Evolutionary conservation across 1,140 invertebrate genomes (phyloP), one percentile per base, ranked within the genome.

Genomic region (Eupristina koningsbergeri): DNA sequence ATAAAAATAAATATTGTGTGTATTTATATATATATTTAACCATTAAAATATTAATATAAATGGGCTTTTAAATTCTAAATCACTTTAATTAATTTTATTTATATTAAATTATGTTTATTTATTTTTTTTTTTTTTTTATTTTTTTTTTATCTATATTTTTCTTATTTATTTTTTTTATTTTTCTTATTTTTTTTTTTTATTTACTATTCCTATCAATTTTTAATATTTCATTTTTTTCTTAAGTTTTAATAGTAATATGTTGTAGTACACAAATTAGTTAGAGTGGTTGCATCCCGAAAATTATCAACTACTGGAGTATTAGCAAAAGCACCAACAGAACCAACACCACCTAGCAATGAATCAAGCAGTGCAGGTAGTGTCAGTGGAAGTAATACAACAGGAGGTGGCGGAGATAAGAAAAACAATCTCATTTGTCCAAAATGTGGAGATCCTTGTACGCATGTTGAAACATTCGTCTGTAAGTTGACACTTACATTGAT

Each of bases 391-490:
- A 85, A 86, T 64, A 85, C 86, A 50, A 86, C 86, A 53, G 83
- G 83, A 22, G 82, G 87, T 81, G 92, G 92, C 64, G 93, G 94
- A 36, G 92, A 93, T 82, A 94, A 94, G 84, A 95, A 95, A 86
- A 94, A 94, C 85, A 95, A 96, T 8, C 93, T 97, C 0, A 95
- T 94, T 36, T 99, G 98, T 91, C 98, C 98, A 13, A 98, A 98
- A 92, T 99, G 98, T 93, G 98, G 98, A 0, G 97, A 98, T 93
- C 96, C 97, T 78, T 98, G 98, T 92, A 98, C 97, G 22, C 97
- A 98, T 92, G 97, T 99, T 78, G 98, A 98, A 93, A 98, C 98
- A 13, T 98, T 99, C 94, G 97, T 99, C 87, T 98, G 97, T 95
- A 93, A 95, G 95, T 94, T 58, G 17, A 50, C 41, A 53, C 71